These are phyloP conservation scores for Labeo catla DNA, from an alignment of 2,113 vertebrate genomes.

Conservation along the genomic window DNA sequence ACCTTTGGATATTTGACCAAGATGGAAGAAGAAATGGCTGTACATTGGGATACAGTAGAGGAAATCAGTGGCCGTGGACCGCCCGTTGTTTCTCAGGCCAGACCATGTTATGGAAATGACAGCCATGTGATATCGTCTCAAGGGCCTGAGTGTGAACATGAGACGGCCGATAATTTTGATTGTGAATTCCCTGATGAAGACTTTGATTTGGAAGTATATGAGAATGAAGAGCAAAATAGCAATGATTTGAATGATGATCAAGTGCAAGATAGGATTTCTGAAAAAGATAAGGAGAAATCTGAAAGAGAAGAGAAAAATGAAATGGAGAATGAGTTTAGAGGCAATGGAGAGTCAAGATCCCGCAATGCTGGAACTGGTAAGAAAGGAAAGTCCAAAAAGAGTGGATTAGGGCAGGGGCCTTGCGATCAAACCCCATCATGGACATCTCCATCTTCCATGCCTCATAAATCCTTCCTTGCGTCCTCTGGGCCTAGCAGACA, in stretches of 20 bases:
- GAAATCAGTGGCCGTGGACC: background rate
- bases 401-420: slow-evolving; percentile 54
- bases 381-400: slow-evolving; percentile 67
- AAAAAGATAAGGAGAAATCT: slow-evolving; percentile 34
- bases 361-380: slow-evolving; percentile 66
- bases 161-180: background rate
- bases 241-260: slow-evolving; percentile 60
- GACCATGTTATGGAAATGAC: background rate
- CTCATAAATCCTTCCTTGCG: slow-evolving; percentile 65
- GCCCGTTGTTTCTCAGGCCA: background rate
- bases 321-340: slow-evolving; percentile 64
- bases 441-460: slow-evolving; percentile 47
- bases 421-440: slow-evolving; percentile 65
- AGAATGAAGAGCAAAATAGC: slow-evolving; percentile 58
- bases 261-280: slow-evolving; percentile 17
- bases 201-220: slow-evolving; percentile 8
- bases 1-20: slow-evolving; percentile 12
- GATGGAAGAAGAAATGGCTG: slow-evolving; percentile 47
- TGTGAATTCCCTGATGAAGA: slow-evolving; percentile 8
- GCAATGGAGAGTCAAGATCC: slow-evolving; percentile 71
- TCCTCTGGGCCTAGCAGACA: slow-evolving; percentile 74
- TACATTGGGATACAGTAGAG: slow-evolving; percentile 33
- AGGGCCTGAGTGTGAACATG: background rate
- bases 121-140: background rate
- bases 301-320: slow-evolving; percentile 49